Base-by-base conservation (phyloP, 2,797 vertebrate species). In the Cirrhinus molitorella region DNA sequence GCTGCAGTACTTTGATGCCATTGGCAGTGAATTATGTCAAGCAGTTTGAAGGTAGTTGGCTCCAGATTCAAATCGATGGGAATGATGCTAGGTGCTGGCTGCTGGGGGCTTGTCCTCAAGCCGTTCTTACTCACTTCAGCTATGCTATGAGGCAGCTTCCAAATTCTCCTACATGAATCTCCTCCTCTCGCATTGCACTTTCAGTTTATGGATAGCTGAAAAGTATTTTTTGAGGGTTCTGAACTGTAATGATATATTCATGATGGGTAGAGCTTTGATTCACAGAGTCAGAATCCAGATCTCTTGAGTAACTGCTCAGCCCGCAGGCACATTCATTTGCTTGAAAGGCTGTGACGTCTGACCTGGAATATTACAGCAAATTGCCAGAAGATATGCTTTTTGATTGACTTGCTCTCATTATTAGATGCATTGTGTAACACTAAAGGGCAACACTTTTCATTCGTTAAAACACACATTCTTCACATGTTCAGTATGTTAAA, bases 11-110 rank as follows among this genome's bases (percentile, higher is more conserved):
- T 87, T 73, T 80, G 66, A 77, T 61, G 70, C 67, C 61, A 70
- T 65, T 61, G 83, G 73, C 63, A 71, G 71, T 80, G 66, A 77
- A 76, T 76, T 79, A 47, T 83, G 77, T 81, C 80, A 77, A 83
- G 85, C 73, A 21, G 70, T 65, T 88, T 79, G 84, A 85, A 83
- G 75, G 19, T 40, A 66, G 75, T 43, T 72, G 66, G 74, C 83
- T 86, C 68, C 80, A 65, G 85, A 85, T 82, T 83, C 76, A 85
- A 89, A 89, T 90, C 85, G 81, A 75, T 83, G 79, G 65, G 84
- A 82, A 80, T 77, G 81, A 81, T 79, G 49, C 85, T 65, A 72
- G 85, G 77, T 61, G 53, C 75, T 85, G 71, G 85, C 83, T 84
- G 70, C 87, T 83, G 59, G 85, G 75, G 86, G 81, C 79, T 80